Percentiles rank a stretch among this genome's conserved stretches.
phyloP scores from a whole-genome alignment of 2,113 vertebrate species.

The Strigops habroptila region DNA sequence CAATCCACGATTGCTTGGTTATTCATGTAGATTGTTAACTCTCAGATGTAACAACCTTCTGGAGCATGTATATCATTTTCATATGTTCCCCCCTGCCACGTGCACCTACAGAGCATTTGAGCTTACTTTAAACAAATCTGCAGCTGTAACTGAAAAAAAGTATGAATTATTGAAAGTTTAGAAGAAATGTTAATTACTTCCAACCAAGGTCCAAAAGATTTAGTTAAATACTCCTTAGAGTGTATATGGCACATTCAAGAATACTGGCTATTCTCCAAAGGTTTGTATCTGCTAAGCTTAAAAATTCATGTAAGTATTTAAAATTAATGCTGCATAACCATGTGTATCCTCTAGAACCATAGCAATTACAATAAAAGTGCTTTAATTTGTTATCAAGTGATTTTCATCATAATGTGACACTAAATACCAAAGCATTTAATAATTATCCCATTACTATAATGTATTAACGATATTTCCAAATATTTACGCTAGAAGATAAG shows the following conservation, averaged over 20 bases:
- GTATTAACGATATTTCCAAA: constrained; percentile 40
- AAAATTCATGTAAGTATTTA: constrained; percentile 58
- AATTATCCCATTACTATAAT: constrained; percentile 38
- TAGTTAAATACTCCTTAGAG: constrained; percentile 48
- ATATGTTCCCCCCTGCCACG: not conserved
- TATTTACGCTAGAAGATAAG: not conserved
- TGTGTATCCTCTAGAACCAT: constrained; percentile 42
- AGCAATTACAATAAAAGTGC: constrained; percentile 48
- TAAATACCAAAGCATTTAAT: constrained; percentile 58
- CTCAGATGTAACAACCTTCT: not conserved
- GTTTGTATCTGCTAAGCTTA: constrained; percentile 60
- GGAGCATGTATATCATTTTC: not conserved
- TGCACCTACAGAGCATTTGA: not conserved
- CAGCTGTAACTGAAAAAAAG: not conserved
- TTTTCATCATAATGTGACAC: constrained; percentile 45
- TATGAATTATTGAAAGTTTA: constrained; percentile 47
- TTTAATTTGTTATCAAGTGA: constrained; percentile 54
- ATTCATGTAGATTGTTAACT: not conserved
- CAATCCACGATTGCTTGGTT: not conserved
- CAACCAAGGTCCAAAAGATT: constrained; percentile 47
- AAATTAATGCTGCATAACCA: constrained; percentile 52
- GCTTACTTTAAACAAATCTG: constrained; percentile 37
- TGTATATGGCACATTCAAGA: constrained; percentile 20
- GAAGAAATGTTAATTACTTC: constrained; percentile 51
- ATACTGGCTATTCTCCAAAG: constrained; percentile 56